phyloP scores from a whole-genome alignment of 2,888 invertebrate species.

The Saturnia japonica region DNA sequence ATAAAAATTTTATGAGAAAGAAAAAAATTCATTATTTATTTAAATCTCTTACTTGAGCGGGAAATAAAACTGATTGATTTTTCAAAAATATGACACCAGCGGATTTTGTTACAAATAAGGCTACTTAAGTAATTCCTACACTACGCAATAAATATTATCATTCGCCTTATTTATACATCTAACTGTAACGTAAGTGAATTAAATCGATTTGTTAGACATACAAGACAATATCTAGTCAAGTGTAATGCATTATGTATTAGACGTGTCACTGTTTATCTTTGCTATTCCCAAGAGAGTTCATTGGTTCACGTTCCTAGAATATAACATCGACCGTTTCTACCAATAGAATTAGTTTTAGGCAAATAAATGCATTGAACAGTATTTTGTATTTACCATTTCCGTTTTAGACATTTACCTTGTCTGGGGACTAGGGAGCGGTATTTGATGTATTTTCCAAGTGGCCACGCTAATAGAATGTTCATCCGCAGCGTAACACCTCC shows the following conservation, averaged over 20 bases:
- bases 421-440: constrained; percentile 91
- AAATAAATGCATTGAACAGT: constrained; percentile 3
- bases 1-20: too few species aligned
- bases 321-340: neutral
- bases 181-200: neutral
- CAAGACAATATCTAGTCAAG: neutral
- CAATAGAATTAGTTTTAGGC: neutral
- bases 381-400: neutral
- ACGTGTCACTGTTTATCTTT: constrained; percentile 11
- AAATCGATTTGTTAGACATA: neutral
- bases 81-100: too few species aligned
- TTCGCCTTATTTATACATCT: neutral
- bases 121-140: too few species aligned
- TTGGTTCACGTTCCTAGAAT: neutral
- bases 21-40: too few species aligned
- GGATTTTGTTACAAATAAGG: too few species aligned
- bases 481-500: constrained; percentile 97
- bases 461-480: constrained; percentile 95
- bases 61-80: too few species aligned
- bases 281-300: neutral
- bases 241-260: constrained; percentile 9
- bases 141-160: neutral
- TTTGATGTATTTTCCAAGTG: constrained; percentile 97
- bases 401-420: constrained; percentile 85
- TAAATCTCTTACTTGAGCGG: too few species aligned